Conservation (phyloP, 2,113 vertebrate species). For the Apteryx mantelli region DNA sequence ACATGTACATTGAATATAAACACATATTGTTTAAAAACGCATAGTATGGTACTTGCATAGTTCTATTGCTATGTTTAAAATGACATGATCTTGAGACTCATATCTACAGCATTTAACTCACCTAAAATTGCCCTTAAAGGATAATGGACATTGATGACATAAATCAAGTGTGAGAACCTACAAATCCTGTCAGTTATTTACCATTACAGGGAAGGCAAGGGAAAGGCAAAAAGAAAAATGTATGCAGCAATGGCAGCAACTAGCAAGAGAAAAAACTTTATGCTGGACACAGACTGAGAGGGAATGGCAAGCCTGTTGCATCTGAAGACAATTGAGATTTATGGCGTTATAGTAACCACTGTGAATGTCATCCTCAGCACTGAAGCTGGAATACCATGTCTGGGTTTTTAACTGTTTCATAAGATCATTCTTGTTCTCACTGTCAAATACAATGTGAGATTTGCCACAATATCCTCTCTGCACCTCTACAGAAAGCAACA, state of each 20-base stretch:
- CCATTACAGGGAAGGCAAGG: background rate
- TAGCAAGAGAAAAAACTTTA: background rate
- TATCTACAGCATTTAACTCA: background rate
- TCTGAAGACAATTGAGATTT: background rate
- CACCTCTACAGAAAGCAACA: background rate
- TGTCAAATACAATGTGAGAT: background rate
- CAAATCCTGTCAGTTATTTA: background rate
- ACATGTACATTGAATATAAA: background rate
- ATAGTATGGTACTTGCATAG: background rate
- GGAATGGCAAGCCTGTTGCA: background rate
- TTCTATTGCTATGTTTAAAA: background rate
- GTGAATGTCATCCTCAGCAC: background rate
- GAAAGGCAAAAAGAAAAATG: background rate
- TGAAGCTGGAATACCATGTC: background rate
- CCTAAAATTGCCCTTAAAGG: background rate
- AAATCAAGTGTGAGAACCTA: background rate
- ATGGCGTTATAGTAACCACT: background rate
- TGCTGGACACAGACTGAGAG: background rate
- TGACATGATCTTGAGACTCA: accelerated
- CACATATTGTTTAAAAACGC: background rate
- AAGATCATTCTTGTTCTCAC: background rate
- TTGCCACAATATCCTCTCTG: background rate
- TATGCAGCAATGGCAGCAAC: background rate
- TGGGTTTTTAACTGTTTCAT: background rate
- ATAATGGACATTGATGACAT: accelerated